Evolutionary conservation across 2,113 vertebrate genomes (phyloP).

Genomic region (Gasterosteus aculeatus): DNA sequence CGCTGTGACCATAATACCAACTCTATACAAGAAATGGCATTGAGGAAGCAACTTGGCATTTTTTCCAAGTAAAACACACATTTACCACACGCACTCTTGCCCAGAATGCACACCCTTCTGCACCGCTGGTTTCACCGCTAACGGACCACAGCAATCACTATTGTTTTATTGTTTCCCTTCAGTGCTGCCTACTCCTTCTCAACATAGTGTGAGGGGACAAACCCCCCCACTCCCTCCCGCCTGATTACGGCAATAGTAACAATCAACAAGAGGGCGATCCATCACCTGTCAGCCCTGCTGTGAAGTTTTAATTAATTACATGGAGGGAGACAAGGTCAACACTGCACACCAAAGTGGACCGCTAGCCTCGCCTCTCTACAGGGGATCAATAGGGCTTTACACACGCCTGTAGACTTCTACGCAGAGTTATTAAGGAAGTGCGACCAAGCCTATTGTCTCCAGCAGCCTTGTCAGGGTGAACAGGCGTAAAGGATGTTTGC

Average conservation of each 20-base stretch:
- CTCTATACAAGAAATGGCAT: slow-evolving; percentile 11
- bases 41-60: neutral
- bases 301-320: slow-evolving; percentile 83
- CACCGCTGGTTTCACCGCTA: slow-evolving; percentile 36
- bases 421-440: slow-evolving; percentile 76
- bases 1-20: slow-evolving; percentile 1
- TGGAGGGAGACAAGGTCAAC: slow-evolving; percentile 76
- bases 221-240: slow-evolving; percentile 45
- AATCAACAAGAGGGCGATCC: slow-evolving; percentile 78
- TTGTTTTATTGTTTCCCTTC: neutral
- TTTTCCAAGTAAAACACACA: slow-evolving; percentile 42
- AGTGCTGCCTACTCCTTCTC: slow-evolving; percentile 22
- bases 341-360: slow-evolving; percentile 55
- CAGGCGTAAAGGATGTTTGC: slow-evolving; percentile 58
- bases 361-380: slow-evolving; percentile 57
- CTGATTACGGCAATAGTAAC: slow-evolving; percentile 69
- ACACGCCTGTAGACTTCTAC: slow-evolving; percentile 62
- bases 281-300: slow-evolving; percentile 76
- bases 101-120: neutral
- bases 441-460: slow-evolving; percentile 59
- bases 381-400: slow-evolving; percentile 79
- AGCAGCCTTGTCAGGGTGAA: slow-evolving; percentile 64
- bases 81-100: slow-evolving; percentile 5
- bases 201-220: slow-evolving; percentile 40
- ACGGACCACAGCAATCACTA: slow-evolving; percentile 38